These are phyloP conservation scores for Drosophila ochracea DNA, from an alignment of 2,888 invertebrate genomes.

Conservation along the genomic window DNA sequence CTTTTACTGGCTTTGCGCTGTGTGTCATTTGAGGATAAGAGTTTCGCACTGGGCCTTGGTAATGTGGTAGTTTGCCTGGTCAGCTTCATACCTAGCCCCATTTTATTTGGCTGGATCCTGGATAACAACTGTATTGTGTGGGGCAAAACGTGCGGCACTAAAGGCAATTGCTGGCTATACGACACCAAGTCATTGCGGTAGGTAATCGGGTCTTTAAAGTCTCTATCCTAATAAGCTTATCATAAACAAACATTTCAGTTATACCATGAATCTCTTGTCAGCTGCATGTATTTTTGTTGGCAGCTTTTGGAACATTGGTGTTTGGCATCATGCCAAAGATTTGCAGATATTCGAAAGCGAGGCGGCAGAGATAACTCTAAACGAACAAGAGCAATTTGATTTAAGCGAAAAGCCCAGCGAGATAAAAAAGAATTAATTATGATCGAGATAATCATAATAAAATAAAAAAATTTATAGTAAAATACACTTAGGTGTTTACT, in stretches of 20 bases:
- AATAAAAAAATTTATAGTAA: not conserved
- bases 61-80: slow-evolving; percentile 88
- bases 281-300: slow-evolving; percentile 88
- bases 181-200: slow-evolving; percentile 87
- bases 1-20: slow-evolving; percentile 87
- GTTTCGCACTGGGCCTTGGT: slow-evolving; percentile 89
- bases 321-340: slow-evolving; percentile 89
- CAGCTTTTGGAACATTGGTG: slow-evolving; percentile 87
- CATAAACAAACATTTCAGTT: slow-evolving; percentile 85
- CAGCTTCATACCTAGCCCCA: slow-evolving; percentile 90
- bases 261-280: slow-evolving; percentile 86
- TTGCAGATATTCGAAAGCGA: slow-evolving; percentile 89
- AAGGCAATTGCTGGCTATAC: slow-evolving; percentile 91
- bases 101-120: slow-evolving; percentile 90
- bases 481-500: not conserved
- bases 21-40: slow-evolving; percentile 89
- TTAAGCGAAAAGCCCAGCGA: slow-evolving; percentile 15
- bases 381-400: slow-evolving; percentile 4
- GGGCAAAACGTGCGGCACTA: slow-evolving; percentile 89
- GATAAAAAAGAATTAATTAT: slow-evolving; percentile 10
- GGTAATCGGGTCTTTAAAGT: slow-evolving; percentile 52
- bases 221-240: slow-evolving; percentile 86
- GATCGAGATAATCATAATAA: not conserved
- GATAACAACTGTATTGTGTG: slow-evolving; percentile 88
- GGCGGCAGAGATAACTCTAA: slow-evolving; percentile 71